phyloP scores from a whole-genome alignment of 2,113 vertebrate genomes.

The Engystomops pustulosus region DNA sequence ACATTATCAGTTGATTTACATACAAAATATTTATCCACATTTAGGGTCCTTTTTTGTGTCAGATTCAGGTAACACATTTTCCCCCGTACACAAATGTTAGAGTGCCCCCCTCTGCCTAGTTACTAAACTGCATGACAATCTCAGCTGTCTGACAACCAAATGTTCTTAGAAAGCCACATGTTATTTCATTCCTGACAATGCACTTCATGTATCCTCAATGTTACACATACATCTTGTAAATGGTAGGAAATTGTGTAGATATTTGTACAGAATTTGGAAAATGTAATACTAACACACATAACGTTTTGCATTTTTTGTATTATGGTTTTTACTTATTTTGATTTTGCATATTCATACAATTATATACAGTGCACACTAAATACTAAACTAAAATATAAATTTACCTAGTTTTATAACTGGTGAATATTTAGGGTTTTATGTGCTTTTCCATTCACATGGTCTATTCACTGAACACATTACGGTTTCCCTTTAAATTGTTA shows the following conservation, averaged over 20 bases:
- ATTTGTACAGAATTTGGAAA: no score
- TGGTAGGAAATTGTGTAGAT: no score
- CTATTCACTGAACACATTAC: neutral
- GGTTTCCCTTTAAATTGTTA: neutral
- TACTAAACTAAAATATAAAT: no score
- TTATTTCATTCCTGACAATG: neutral
- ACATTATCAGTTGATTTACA: neutral
- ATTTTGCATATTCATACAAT: no score
- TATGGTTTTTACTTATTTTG: no score
- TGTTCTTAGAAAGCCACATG: neutral
- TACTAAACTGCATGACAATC: conserved; percentile 65
- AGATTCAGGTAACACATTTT: conserved; percentile 18
- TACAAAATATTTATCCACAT: neutral
- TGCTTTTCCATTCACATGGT: neutral
- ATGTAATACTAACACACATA: no score
- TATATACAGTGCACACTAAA: no score
- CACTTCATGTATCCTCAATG: no score
- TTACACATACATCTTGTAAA: no score
- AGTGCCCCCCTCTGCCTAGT: conserved; percentile 70
- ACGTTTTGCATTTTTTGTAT: no score
- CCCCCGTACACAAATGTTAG: conserved; percentile 64
- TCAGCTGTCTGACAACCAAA: neutral
- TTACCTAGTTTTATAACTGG: no score
- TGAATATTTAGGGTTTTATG: neutral
- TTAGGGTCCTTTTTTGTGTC: neutral